Conservation (phyloP, 2,113 vertebrate genomes). For the Tachuris rubrigastra region DNA sequence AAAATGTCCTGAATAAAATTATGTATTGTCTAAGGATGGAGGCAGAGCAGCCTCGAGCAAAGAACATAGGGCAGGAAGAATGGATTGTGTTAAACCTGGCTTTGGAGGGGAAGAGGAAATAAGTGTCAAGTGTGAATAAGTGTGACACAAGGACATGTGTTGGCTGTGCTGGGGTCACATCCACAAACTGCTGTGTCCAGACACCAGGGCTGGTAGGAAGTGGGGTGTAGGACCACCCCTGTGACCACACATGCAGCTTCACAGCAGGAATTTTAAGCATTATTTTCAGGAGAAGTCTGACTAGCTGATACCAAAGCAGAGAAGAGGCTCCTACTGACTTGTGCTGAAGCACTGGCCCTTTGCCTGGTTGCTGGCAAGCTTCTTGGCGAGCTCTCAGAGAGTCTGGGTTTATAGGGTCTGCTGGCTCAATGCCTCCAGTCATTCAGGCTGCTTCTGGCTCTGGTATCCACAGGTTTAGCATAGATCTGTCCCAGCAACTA, state of each 20-base stretch:
- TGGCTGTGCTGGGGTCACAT: background rate
- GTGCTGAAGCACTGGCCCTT: background rate
- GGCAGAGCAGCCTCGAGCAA: background rate
- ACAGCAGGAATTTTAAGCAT: background rate
- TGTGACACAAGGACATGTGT: background rate
- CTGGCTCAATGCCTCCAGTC: background rate
- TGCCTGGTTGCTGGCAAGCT: slow-evolving; percentile 11
- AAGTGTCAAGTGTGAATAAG: background rate
- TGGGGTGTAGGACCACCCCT: background rate
- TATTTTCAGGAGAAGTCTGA: background rate
- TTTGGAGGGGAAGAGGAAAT: background rate
- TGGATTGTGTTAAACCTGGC: background rate
- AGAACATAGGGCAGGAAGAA: background rate
- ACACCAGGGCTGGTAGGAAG: background rate
- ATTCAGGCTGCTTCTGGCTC: background rate
- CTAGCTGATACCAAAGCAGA: background rate
- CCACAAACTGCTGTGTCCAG: background rate
- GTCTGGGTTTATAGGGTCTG: background rate
- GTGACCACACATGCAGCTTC: background rate
- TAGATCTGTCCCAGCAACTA: background rate
- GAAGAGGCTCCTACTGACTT: background rate
- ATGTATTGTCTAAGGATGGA: background rate
- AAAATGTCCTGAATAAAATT: background rate
- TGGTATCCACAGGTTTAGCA: background rate
- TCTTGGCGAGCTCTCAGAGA: background rate